Conservation (phyloP, 2,797 vertebrate genomes). For the Peromyscus melanophrys region DNA sequence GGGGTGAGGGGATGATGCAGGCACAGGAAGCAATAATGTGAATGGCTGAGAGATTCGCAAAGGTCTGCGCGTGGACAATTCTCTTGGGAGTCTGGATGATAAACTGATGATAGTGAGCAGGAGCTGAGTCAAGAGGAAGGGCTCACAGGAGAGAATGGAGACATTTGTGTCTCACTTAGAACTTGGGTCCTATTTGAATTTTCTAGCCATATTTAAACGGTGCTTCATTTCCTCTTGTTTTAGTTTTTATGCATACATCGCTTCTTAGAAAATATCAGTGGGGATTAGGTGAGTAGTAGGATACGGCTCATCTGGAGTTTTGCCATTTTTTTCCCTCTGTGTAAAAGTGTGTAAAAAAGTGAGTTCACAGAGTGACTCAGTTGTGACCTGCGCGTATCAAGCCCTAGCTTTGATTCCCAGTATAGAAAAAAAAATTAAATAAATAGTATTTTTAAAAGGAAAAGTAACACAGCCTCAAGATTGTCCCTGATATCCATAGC, state of each 20-base stretch:
- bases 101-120: background rate
- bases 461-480: background rate
- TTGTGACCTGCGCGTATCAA: background rate
- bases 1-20: background rate
- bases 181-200: background rate
- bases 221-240: slow-evolving; percentile 43
- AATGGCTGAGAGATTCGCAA: background rate
- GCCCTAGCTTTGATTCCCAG: background rate
- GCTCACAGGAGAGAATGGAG: background rate
- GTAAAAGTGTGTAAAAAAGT: slow-evolving; percentile 60
- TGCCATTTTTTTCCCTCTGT: background rate
- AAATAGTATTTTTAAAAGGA: slow-evolving; percentile 17
- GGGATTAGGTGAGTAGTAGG: background rate
- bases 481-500: background rate
- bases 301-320: slow-evolving; percentile 13
- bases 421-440: background rate
- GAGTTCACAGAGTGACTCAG: background rate
- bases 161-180: background rate
- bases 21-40: background rate
- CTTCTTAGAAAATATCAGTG: slow-evolving; percentile 53
- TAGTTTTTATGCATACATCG: slow-evolving; percentile 36
- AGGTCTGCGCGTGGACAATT: background rate
- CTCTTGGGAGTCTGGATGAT: background rate
- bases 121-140: background rate
- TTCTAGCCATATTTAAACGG: background rate